Evolutionary conservation across 2,113 vertebrate species (phyloP).

Genomic region (Meles meles): DNA sequence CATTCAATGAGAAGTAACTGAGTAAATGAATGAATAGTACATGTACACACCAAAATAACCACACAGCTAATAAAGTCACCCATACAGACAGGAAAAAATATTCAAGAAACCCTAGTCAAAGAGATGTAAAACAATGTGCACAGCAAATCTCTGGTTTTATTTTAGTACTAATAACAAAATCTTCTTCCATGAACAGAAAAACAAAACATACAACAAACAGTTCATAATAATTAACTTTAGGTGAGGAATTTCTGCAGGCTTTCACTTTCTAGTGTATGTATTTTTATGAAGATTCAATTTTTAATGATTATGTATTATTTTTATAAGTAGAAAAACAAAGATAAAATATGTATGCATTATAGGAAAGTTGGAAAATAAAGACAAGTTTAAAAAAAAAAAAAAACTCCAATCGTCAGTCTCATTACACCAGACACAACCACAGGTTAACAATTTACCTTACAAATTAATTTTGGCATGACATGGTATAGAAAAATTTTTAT

Average conservation of each 20-base stretch:
- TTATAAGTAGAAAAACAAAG: neutral
- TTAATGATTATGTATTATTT: neutral
- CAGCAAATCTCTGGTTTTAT: neutral
- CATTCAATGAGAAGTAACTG: neutral
- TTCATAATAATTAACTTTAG: neutral
- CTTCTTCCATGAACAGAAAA: neutral
- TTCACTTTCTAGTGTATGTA: neutral
- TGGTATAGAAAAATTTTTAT: neutral
- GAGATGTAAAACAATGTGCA: neutral
- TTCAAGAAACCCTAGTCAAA: neutral
- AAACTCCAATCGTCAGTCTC: neutral
- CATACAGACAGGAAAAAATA: neutral
- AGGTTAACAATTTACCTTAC: neutral
- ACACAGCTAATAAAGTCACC: neutral
- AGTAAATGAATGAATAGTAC: neutral
- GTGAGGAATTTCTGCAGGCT: neutral
- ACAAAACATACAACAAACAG: neutral
- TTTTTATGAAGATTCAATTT: neutral
- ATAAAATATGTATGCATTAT: neutral
- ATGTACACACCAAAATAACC: neutral
- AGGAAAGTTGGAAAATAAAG: neutral
- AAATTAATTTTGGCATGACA: neutral
- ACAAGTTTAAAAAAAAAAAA: neutral
- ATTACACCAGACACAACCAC: neutral
- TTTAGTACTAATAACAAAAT: constrained; percentile 16